A percentile compares a stretch with the other conserved stretches of the same genome.
These are phyloP conservation scores for Chelonus insularis DNA, from an alignment of 1,140 invertebrate genomes.

Conservation along the genomic window DNA sequence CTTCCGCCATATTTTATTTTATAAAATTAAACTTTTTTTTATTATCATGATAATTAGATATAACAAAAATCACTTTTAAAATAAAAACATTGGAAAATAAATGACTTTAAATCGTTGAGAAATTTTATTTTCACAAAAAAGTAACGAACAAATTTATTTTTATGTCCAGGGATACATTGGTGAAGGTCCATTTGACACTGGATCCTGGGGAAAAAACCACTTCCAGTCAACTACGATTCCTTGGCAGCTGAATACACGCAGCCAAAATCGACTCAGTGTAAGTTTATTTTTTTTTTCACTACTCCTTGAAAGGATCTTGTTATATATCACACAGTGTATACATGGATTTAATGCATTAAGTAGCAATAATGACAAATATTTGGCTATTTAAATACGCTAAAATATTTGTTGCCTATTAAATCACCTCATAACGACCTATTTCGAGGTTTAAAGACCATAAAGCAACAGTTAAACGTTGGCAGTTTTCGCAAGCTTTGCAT, in stretches of 20 bases:
- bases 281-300: constrained; percentile 39
- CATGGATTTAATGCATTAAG: too few relatives aligned
- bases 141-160: not conserved
- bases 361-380: not conserved
- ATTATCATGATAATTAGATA: not conserved
- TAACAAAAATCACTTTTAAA: not conserved
- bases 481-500: constrained; percentile 31
- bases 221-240: constrained; percentile 55
- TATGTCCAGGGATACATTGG: constrained; percentile 57
- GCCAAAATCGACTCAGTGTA: constrained; percentile 53
- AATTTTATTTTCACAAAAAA: too few relatives aligned
- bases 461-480: constrained; percentile 40
- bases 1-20: not conserved
- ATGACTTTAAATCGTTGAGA: too few relatives aligned
- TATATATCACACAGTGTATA: too few relatives aligned
- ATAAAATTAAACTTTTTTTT: not conserved
- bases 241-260: constrained; percentile 57
- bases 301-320: too few relatives aligned
- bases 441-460: constrained; percentile 47
- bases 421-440: constrained; percentile 41
- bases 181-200: constrained; percentile 58
- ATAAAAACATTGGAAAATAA: too few relatives aligned
- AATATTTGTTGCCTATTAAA: constrained; percentile 46
- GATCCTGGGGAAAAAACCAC: constrained; percentile 58
- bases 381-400: constrained; percentile 24